phyloP scores from a whole-genome alignment of 2,797 vertebrate species.

The Sebastes steindachneri region DNA sequence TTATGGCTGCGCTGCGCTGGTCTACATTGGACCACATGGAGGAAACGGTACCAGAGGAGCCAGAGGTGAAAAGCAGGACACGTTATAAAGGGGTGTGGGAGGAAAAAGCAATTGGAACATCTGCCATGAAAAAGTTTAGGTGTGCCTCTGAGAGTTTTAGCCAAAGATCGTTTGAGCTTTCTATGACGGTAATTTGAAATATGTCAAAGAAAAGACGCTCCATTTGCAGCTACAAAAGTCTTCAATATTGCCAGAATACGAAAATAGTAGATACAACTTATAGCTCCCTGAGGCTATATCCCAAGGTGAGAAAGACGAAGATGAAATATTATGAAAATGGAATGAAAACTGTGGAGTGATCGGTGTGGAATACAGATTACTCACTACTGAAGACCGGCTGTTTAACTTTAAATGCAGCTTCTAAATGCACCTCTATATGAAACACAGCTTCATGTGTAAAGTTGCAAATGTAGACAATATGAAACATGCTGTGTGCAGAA shows the following conservation, averaged over 20 bases:
- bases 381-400: conserved; percentile 6
- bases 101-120: conserved; percentile 35
- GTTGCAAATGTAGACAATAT: conserved; percentile 7
- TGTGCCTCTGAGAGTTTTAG: conserved; percentile 44
- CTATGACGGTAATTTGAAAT: conserved; percentile 31
- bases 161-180: conserved; percentile 17
- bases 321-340: conserved; percentile 68
- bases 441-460: not conserved
- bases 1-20: conserved; percentile 6
- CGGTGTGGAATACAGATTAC: conserved; percentile 48
- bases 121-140: conserved; percentile 45
- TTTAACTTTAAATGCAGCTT: not conserved
- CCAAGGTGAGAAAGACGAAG: conserved; percentile 48
- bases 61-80: conserved; percentile 39
- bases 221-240: conserved; percentile 28
- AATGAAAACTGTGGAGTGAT: conserved; percentile 8
- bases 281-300: conserved; percentile 39
- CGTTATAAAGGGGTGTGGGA: conserved; percentile 12
- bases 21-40: conserved; percentile 8
- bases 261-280: conserved; percentile 36
- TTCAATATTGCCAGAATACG: conserved; percentile 25
- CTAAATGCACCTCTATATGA: not conserved
- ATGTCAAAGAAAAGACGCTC: conserved; percentile 21
- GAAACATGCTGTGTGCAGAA: not conserved
- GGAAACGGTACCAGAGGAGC: conserved; percentile 38